phyloP scores from a whole-genome alignment of 2,888 invertebrate species.

The Lottia gigantea region DNA sequence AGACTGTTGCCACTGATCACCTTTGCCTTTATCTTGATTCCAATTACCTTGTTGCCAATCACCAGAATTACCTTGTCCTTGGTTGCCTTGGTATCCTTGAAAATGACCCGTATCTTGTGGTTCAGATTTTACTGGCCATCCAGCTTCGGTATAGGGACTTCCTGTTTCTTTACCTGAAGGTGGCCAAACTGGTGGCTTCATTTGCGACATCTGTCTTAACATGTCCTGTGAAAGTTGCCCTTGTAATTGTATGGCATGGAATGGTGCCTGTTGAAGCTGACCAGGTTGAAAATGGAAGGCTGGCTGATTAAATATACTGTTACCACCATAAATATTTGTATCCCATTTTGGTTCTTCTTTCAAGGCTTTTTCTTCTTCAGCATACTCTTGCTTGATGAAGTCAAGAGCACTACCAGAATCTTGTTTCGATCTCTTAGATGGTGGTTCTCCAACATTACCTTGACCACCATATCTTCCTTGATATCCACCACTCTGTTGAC shows the following conservation, averaged over 20 bases:
- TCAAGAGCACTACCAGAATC: constrained; percentile 58
- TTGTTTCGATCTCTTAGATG: constrained; percentile 46
- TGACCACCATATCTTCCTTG: constrained; percentile 7
- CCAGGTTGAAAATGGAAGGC: constrained; percentile 6
- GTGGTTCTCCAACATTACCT: constrained; percentile 32
- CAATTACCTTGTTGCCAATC: constrained; percentile 24
- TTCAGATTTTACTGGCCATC: no score
- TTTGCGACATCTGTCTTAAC: constrained; percentile 4
- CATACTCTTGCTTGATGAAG: constrained; percentile 63
- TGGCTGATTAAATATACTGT: neutral
- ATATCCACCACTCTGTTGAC: constrained; percentile 15
- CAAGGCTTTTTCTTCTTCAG: constrained; percentile 36
- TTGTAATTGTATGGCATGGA: neutral
- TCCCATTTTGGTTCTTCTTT: constrained; percentile 36
- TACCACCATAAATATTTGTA: constrained; percentile 25
- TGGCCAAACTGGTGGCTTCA: constrained; percentile 23
- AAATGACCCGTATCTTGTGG: constrained; percentile 20
- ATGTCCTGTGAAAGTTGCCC: neutral
- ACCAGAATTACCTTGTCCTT: constrained; percentile 17
- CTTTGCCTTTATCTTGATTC: neutral
- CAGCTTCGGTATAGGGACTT: no score
- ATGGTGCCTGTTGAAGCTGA: neutral
- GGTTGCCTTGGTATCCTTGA: constrained; percentile 21
- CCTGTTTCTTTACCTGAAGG: constrained; percentile 11
- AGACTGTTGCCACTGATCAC: neutral